phyloP scores from a whole-genome alignment of 35 echinoderm and acorn worm genomes.

The Strongylocentrotus purpuratus region DNA sequence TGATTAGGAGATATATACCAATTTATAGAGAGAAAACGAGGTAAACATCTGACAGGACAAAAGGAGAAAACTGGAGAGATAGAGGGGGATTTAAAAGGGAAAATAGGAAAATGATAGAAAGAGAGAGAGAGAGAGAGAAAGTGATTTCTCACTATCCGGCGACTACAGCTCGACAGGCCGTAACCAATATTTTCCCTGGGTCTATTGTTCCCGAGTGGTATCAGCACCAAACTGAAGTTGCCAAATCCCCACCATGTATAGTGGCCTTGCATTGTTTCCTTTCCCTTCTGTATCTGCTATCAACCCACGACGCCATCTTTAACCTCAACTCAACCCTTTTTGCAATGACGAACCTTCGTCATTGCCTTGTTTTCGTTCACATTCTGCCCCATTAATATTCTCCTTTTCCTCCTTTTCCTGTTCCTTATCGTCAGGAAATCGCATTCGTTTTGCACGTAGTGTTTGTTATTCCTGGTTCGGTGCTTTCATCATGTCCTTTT shows the following conservation, averaged over 20 bases:
- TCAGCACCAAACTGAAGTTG: constrained; percentile 7
- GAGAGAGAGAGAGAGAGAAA: neutral
- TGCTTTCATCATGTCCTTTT: too few relatives aligned
- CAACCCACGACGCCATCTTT: constrained; percentile 15
- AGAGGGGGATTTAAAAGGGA: neutral
- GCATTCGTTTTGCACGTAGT: too few relatives aligned
- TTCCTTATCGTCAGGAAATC: too few relatives aligned
- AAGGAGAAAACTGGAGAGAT: neutral
- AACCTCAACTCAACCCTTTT: neutral
- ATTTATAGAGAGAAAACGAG: neutral
- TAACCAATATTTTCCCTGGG: neutral
- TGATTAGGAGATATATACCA: neutral
- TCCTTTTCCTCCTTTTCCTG: too few relatives aligned
- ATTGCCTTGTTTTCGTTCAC: too few relatives aligned
- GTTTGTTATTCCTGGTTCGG: too few relatives aligned
- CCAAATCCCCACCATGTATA: constrained; percentile 7
- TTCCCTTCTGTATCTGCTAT: constrained; percentile 26
- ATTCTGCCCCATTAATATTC: too few relatives aligned
- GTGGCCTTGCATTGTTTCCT: constrained; percentile 51
- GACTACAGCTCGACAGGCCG: constrained; percentile 15
- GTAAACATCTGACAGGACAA: neutral
- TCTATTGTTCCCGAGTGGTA: constrained; percentile 17
- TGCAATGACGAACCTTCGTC: too few relatives aligned
- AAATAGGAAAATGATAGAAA: neutral
- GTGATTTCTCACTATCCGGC: neutral